Conservation (phyloP, 1,140 invertebrate genomes). For the Carposina sasakii region DNA sequence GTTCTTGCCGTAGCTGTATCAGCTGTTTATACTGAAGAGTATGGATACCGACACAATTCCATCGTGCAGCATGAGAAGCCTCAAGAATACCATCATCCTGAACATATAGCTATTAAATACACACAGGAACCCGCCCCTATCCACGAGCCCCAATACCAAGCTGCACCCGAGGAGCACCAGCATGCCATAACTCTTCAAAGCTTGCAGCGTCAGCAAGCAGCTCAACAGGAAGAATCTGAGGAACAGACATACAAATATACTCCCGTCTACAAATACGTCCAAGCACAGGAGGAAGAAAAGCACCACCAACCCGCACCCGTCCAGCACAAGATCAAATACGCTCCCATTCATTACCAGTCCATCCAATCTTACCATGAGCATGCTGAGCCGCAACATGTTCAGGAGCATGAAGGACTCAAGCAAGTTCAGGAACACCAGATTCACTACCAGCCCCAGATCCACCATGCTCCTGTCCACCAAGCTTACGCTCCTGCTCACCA, state of each 20-base stretch:
- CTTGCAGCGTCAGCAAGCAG: constrained; percentile 37
- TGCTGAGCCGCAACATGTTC: constrained; percentile 13
- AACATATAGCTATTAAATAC: constrained; percentile 20
- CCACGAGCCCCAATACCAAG: constrained; percentile 37
- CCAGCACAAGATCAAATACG: constrained; percentile 28
- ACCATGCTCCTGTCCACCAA: constrained; percentile 31
- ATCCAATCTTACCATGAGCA: constrained; percentile 27
- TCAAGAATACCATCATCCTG: constrained; percentile 41
- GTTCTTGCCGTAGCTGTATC: constrained; percentile 32
- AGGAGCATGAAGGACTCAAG: constrained; percentile 27
- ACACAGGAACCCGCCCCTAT: constrained; percentile 36
- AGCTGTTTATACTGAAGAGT: constrained; percentile 36
- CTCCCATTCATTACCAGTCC: constrained; percentile 39
- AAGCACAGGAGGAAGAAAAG: constrained; percentile 29
- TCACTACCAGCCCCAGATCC: constrained; percentile 33
- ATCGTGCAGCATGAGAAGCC: constrained; percentile 34
- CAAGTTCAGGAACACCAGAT: constrained; percentile 23
- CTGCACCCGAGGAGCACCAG: constrained; percentile 22
- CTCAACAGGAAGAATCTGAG: constrained; percentile 34
- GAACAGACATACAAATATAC: constrained; percentile 38
- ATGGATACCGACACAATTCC: constrained; percentile 40
- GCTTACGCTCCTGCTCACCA: constrained; percentile 22
- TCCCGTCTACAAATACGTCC: constrained; percentile 30
- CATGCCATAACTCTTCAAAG: constrained; percentile 41
- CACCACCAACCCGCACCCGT: constrained; percentile 25